Conservation (phyloP, 2,797 vertebrate species). For the Ptychadena robeensis region DNA sequence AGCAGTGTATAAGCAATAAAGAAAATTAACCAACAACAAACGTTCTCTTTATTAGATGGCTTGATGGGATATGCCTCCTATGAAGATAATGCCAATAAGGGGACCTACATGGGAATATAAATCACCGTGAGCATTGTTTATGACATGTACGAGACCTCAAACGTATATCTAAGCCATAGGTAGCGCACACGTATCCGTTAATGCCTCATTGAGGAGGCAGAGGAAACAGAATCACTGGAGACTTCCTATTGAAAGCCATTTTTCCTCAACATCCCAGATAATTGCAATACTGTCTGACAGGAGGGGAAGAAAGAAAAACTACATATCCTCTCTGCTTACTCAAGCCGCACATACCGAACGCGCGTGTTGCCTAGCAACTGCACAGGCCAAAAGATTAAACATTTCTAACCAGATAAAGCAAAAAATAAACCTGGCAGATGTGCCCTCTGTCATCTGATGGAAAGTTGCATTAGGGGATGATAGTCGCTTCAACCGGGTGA, state of each 20-base stretch:
- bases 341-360: not conserved
- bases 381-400: slow-evolving; percentile 15
- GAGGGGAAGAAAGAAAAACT: not conserved
- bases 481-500: slow-evolving; percentile 9
- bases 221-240: not conserved
- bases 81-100: no score
- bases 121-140: no score
- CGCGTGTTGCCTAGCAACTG: slow-evolving; percentile 34
- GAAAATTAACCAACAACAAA: no score
- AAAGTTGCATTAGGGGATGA: not conserved
- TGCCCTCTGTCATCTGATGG: not conserved
- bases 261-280: slow-evolving; percentile 26
- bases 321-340: slow-evolving; percentile 19
- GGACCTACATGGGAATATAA: no score
- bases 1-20: no score
- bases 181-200: not conserved
- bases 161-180: no score
- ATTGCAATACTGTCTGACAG: slow-evolving; percentile 25
- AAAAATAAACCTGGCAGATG: not conserved
- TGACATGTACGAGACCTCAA: no score
- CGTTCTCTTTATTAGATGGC: no score
- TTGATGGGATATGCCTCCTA: no score
- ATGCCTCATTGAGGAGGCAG: not conserved
- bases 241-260: slow-evolving; percentile 28
- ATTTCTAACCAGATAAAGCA: slow-evolving; percentile 16